Evolutionary conservation across 2,113 vertebrate genomes (phyloP), one percentile per base, ranked within the genome.

Genomic region (Orientallactaga bullata): DNA sequence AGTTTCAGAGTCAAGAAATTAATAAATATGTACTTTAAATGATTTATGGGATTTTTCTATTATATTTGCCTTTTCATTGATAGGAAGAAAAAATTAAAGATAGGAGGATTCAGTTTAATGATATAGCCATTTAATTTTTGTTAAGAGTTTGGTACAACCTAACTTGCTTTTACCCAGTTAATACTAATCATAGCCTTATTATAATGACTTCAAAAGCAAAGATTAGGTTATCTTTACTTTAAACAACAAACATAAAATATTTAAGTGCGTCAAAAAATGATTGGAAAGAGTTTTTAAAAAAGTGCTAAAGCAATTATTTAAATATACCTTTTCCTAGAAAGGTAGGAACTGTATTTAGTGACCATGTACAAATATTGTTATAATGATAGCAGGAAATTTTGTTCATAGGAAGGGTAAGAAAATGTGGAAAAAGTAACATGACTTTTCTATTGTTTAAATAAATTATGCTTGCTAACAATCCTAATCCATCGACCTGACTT

Each of bases 21-120:
- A 74, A 17, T 94, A 91, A 28, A 68, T 69, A 26, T 55, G 16
- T 89, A 8, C 78, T 80, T 79, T 63, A 85, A 88, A 18, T 47
- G 10, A 79, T 37, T 42, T 68, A 2, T 30, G 39, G 2, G 23
- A 23, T 79, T 77, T 82, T 78, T 77, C 72, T 89, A 7, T 32
- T 18, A 2, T 73, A 13, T 88, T 91, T 79, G 21, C 61, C 71
- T 88, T 89, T 84, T 35, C 10, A 5, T 35, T 72, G 21, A 35
- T 72, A 95, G 4, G 21, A 92, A 80, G 35, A 88, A 84, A 93
- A 81, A 58, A 24, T n/a, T 32, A 79, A 30, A 72, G n/a, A 84
- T n/a, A 26, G 23, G 23, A 71, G 10, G 24, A 73, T 82, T 55
- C n/a, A 89, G 69, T 21, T 89, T 68, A 73, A 84, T n/a, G 84